Evolutionary conservation across 2,888 invertebrate genomes (phyloP).

Genomic region (Noctuana brunneofusca): DNA sequence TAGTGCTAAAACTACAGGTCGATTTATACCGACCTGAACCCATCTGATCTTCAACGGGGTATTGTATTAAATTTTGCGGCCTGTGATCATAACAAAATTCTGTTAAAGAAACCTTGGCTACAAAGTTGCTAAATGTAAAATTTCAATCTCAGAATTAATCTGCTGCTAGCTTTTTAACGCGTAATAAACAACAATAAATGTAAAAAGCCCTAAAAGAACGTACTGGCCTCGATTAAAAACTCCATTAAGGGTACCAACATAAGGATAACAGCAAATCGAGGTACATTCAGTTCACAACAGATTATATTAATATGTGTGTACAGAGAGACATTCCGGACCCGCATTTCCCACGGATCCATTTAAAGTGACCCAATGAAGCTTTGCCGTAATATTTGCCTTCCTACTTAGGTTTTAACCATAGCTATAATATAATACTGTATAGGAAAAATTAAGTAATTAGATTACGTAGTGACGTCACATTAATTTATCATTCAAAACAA

Average conservation of each 20-base stretch:
- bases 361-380: conserved; percentile 25
- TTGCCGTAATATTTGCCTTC: conserved; percentile 19
- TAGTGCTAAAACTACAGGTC: background rate
- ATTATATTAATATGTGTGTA: background rate
- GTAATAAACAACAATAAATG: background rate
- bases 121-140: too few species aligned
- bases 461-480: background rate
- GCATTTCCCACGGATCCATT: conserved; percentile 31
- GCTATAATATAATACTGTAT: background rate
- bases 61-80: too few species aligned
- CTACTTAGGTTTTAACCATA: conserved; percentile 14
- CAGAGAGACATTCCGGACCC: conserved; percentile 14
- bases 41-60: too few species aligned
- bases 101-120: too few species aligned
- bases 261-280: conserved; percentile 1
- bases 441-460: background rate
- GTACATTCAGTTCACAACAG: background rate
- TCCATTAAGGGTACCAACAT: background rate
- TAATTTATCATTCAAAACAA: background rate
- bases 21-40: too few species aligned
- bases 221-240: background rate
- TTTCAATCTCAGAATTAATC: too few species aligned
- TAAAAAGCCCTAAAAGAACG: background rate
- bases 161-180: too few species aligned
- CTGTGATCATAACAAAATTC: too few species aligned